Conservation (phyloP, 2,797 vertebrate species). For the Mormyrops attenuatus region DNA sequence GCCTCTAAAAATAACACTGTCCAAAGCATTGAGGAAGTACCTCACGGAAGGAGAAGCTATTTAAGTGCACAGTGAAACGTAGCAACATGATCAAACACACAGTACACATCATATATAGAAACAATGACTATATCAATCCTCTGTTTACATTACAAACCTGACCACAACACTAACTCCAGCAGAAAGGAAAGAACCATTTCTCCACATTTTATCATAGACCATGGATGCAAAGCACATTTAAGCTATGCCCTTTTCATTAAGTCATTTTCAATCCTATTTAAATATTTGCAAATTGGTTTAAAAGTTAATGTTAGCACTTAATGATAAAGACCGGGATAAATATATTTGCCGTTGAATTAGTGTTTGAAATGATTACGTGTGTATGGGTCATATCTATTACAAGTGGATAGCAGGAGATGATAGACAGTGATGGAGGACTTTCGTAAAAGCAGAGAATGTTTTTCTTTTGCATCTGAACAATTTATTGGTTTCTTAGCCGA, state of each 20-base stretch:
- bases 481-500: background rate
- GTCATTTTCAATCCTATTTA: background rate
- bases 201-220: background rate
- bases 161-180: background rate
- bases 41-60: background rate
- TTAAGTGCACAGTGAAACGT: background rate
- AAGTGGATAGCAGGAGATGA: background rate
- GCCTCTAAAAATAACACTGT: background rate
- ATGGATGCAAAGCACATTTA: background rate
- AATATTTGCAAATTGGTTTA: background rate
- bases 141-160: background rate
- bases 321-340: background rate
- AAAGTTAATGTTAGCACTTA: background rate
- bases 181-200: background rate
- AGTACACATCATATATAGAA: background rate
- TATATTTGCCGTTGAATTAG: too few relatives aligned
- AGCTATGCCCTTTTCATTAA: background rate
- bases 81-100: background rate
- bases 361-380: background rate
- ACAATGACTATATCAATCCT: background rate
- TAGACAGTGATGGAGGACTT: background rate
- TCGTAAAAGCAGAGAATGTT: background rate
- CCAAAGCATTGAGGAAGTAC: background rate
- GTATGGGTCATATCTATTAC: background rate
- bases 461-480: background rate